A percentile compares a stretch with the other conserved stretches of the same genome.
These are phyloP conservation scores for Stenopsyche tienmushanensis DNA, from an alignment of 1,140 invertebrate species.

Conservation along the genomic window DNA sequence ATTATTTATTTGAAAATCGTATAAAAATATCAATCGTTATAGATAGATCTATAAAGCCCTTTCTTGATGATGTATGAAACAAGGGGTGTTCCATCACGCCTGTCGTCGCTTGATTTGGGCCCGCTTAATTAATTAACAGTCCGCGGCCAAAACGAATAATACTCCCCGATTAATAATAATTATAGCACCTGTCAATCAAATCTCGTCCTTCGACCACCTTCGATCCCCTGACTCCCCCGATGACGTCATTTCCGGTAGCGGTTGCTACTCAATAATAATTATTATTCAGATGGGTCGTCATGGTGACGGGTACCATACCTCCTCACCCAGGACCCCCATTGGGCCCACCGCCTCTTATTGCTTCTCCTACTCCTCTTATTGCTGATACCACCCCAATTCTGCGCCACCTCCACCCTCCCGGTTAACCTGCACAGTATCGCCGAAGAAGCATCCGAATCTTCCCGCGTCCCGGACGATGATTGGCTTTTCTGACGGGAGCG, in stretches of 20 bases:
- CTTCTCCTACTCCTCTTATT: slow-evolving; percentile 7
- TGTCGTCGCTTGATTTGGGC: slow-evolving; percentile 15
- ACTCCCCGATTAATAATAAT: slow-evolving; percentile 23
- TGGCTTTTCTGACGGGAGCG: slow-evolving; percentile 24
- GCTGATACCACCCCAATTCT: background rate
- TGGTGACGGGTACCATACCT: slow-evolving; percentile 29
- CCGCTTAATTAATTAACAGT: slow-evolving; percentile 3
- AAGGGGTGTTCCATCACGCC: background rate
- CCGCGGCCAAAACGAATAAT: slow-evolving; percentile 8
- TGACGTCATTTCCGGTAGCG: slow-evolving; percentile 29
- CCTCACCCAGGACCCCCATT: background rate
- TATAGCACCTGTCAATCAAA: slow-evolving; percentile 35
- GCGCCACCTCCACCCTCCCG: background rate
- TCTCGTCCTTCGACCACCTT: slow-evolving; percentile 25
- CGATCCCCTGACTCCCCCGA: slow-evolving; percentile 17
- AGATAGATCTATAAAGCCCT: too few species aligned
- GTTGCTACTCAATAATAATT: slow-evolving; percentile 40
- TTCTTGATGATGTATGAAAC: too few species aligned
- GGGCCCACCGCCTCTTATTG: slow-evolving; percentile 16
- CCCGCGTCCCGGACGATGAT: slow-evolving; percentile 29
- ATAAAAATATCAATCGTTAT: too few species aligned
- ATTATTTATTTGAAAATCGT: too few species aligned
- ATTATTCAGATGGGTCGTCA: slow-evolving; percentile 42
- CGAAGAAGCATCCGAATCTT: slow-evolving; percentile 35
- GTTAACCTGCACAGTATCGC: slow-evolving; percentile 28